These are phyloP conservation scores for Koerneria pararmatus DNA, from an alignment of 2,888 invertebrate genomes.

Conservation along the genomic window DNA sequence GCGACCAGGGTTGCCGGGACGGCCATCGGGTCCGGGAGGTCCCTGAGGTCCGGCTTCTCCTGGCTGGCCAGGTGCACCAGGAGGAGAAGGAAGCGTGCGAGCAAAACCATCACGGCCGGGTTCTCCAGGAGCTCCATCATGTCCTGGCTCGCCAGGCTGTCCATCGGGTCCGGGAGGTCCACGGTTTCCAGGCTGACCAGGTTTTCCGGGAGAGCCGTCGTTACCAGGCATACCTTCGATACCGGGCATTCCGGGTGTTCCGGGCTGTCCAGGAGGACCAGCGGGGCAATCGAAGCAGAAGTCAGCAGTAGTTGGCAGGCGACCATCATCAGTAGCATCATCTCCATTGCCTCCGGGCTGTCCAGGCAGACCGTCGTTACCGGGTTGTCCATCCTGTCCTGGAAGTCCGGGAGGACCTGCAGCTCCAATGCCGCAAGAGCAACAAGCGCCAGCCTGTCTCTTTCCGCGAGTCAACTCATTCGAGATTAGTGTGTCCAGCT, in stretches of 20 bases:
- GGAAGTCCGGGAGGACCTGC: conserved; percentile 21
- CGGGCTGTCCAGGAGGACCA: conserved; percentile 17
- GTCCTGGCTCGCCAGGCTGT: conserved; percentile 25
- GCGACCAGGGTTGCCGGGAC: conserved; percentile 19
- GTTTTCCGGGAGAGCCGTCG: conserved; percentile 17
- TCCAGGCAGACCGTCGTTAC: conserved; percentile 24
- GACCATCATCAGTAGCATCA: conserved; percentile 17
- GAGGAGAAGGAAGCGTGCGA: conserved; percentile 21
- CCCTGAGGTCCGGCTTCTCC: conserved; percentile 24
- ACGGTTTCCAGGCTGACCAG: conserved; percentile 20
- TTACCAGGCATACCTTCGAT: conserved; percentile 21
- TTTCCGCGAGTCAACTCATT: conserved; percentile 22
- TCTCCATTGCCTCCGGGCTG: conserved; percentile 21
- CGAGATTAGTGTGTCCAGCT: conserved; percentile 23
- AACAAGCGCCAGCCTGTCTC: conserved; percentile 24
- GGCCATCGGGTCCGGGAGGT: conserved; percentile 25
- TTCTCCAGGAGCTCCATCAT: conserved; percentile 21
- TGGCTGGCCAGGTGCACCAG: conserved; percentile 20
- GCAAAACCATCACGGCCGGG: conserved; percentile 22
- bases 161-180: conserved; percentile 20
- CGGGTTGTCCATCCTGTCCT: conserved; percentile 23
- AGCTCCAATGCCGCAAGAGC: conserved; percentile 22
- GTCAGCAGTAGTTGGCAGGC: conserved; percentile 15
- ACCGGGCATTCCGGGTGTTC: conserved; percentile 18
- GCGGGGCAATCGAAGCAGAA: conserved; percentile 26